Percentiles rank a stretch among this genome's conserved stretches.
phyloP scores from a whole-genome alignment of 2,113 vertebrate genomes.

The Octodon degus region DNA sequence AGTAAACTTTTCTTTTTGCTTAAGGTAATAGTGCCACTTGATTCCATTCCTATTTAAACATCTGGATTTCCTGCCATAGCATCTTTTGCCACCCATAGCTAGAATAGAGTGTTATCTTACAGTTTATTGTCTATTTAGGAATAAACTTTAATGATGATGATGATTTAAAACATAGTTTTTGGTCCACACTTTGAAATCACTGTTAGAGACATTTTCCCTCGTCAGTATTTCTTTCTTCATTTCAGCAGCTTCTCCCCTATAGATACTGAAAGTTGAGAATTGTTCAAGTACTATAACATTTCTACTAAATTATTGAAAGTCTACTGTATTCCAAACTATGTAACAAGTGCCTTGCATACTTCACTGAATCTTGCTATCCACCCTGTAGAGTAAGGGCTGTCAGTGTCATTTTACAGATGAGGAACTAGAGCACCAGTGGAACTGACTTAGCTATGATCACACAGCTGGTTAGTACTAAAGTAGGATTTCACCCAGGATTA shows the following conservation, averaged over 20 bases:
- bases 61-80: neutral
- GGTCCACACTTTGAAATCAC: neutral
- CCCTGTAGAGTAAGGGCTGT: neutral
- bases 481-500: neutral
- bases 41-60: neutral
- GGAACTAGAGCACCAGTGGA: neutral
- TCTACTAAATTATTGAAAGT: neutral
- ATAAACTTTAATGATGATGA: neutral
- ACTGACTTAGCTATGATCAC: neutral
- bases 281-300: neutral
- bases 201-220: neutral
- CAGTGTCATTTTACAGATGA: constrained; percentile 36
- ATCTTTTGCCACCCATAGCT: neutral
- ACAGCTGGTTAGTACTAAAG: neutral
- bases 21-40: neutral
- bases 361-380: neutral
- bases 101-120: neutral
- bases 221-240: neutral
- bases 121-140: neutral
- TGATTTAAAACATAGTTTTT: neutral
- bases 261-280: neutral
- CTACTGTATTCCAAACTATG: neutral
- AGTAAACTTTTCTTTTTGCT: neutral
- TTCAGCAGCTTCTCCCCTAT: constrained; percentile 29
- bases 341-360: neutral